phyloP scores from a whole-genome alignment of 2,888 invertebrate genomes.

The Drosophila leonis region DNA sequence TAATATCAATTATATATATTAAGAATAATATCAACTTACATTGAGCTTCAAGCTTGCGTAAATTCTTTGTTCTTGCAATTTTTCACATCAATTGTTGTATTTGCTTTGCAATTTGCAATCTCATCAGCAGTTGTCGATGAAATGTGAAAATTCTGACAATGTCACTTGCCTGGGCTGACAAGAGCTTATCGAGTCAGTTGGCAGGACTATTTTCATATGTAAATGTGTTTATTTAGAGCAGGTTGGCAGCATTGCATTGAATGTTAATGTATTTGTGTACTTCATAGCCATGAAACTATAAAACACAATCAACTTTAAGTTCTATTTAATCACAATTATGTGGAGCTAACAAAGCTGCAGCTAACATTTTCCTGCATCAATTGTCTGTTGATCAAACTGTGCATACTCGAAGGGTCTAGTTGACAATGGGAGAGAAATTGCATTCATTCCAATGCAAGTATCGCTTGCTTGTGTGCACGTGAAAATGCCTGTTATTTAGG shows the following conservation, averaged over 20 bases:
- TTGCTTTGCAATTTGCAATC: neutral
- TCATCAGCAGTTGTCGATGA: neutral
- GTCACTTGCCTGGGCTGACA: neutral
- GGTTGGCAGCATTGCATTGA: neutral
- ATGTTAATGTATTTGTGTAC: too few species aligned
- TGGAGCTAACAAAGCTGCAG: neutral
- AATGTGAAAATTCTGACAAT: neutral
- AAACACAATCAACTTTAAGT: neutral
- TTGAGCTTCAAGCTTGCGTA: neutral
- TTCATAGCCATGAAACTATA: neutral
- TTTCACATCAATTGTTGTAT: neutral
- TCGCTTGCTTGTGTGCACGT: too few species aligned
- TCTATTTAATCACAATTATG: neutral
- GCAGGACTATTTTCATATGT: neutral
- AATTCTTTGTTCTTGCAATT: neutral
- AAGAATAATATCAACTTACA: neutral
- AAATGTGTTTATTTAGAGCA: neutral
- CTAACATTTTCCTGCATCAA: too few species aligned
- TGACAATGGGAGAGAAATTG: too few species aligned
- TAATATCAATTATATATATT: too few species aligned
- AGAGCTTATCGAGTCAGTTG: neutral
- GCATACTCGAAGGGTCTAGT: too few species aligned
- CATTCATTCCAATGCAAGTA: too few species aligned
- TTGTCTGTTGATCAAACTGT: too few species aligned
- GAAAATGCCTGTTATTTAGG: conserved; percentile 1